These are phyloP conservation scores for Dufourea novaeangliae DNA, from an alignment of 1,140 invertebrate genomes.

Conservation along the genomic window DNA sequence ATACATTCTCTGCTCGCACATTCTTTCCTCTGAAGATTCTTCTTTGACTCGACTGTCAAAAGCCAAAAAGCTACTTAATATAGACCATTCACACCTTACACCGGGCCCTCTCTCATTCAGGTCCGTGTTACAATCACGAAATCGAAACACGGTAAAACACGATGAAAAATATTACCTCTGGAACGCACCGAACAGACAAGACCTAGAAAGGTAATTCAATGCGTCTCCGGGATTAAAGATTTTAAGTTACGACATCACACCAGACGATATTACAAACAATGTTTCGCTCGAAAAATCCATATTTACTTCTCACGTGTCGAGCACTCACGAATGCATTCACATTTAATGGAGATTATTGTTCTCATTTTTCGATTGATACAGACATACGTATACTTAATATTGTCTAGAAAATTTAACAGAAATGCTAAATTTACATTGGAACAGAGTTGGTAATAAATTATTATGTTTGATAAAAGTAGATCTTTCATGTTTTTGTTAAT, in stretches of 20 bases:
- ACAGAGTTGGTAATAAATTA: too few species aligned
- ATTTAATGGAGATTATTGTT: background rate
- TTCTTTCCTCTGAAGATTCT: background rate
- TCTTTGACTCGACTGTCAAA: background rate
- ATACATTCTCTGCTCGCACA: background rate
- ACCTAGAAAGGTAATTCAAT: background rate
- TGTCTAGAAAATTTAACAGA: background rate
- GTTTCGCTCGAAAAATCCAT: background rate
- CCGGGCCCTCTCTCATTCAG: background rate
- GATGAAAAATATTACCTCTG: slow-evolving; percentile 24
- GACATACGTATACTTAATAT: background rate
- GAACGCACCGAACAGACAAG: slow-evolving; percentile 1
- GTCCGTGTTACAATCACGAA: background rate
- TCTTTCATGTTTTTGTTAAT: too few species aligned
- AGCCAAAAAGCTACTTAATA: background rate
- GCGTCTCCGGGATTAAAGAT: background rate
- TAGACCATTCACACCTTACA: background rate
- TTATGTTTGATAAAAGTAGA: too few species aligned
- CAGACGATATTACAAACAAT: background rate
- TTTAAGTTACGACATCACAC: background rate
- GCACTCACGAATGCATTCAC: slow-evolving; percentile 29
- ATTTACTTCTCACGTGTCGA: slow-evolving; percentile 1
- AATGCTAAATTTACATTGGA: background rate
- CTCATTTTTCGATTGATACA: too few species aligned
- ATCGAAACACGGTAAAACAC: slow-evolving; percentile 15